phyloP scores from a whole-genome alignment of 1,140 invertebrate genomes.

The Pomacea maculata region DNA sequence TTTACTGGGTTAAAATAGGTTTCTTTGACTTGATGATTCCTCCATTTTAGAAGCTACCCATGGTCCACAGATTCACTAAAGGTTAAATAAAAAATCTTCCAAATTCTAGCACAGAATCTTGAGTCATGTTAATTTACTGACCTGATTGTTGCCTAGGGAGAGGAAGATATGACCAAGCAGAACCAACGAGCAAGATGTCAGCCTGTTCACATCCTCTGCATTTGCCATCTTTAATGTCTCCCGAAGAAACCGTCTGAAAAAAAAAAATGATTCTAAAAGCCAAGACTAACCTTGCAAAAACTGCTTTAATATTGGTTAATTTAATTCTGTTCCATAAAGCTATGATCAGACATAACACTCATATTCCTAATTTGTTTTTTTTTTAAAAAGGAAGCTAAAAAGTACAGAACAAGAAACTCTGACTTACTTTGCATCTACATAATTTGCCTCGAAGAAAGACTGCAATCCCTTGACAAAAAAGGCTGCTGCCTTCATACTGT shows the following conservation, averaged over 20 bases:
- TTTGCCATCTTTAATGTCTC: conserved; percentile 99
- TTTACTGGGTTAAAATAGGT: no score
- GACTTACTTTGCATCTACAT: conserved; percentile 95
- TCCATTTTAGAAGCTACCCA: no score
- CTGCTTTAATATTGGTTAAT: no score
- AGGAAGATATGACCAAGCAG: conserved; percentile 95
- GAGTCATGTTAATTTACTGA: conserved; percentile 18
- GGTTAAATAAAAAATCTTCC: no score
- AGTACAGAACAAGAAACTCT: not conserved
- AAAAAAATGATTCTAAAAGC: conserved; percentile 7
- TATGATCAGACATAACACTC: no score
- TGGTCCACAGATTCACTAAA: no score
- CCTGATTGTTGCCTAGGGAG: conserved; percentile 82
- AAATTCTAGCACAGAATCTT: no score
- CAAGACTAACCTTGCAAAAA: no score
- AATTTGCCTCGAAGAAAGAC: conserved; percentile 93
- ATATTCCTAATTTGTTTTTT: no score
- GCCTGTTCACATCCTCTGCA: conserved; percentile 92
- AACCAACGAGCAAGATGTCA: conserved; percentile 91
- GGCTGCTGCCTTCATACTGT: conserved; percentile 88
- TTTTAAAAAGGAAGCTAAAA: conserved; percentile 17
- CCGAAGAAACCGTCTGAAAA: conserved; percentile 85
- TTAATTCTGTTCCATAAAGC: no score
- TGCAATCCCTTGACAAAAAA: conserved; percentile 97
- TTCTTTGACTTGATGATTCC: no score